Conservation (phyloP, 1,140 invertebrate species). For the Fopius arisanus region DNA sequence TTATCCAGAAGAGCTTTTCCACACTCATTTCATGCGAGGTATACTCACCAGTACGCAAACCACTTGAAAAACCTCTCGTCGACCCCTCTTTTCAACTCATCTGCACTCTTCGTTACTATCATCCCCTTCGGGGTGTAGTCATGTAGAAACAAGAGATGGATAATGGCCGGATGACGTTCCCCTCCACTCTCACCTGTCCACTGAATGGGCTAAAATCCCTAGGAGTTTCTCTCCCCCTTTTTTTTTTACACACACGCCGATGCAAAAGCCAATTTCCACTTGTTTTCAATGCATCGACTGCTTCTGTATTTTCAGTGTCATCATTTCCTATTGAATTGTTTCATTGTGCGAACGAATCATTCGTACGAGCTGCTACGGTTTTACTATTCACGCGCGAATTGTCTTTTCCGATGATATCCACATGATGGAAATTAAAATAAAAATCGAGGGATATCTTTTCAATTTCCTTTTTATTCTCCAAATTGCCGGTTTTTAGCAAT, state of each 20-base stretch:
- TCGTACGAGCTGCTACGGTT: background rate
- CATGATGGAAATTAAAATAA: background rate
- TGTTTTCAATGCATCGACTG: background rate
- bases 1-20: background rate
- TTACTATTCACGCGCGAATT: background rate
- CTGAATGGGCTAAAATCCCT: background rate
- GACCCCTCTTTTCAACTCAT: background rate
- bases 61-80: constrained; percentile 8
- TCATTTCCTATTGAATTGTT: background rate
- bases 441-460: too few relatives aligned
- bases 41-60: background rate
- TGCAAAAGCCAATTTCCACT: background rate
- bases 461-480: too few relatives aligned
- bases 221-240: background rate
- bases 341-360: background rate
- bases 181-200: constrained; percentile 1
- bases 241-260: background rate
- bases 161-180: background rate
- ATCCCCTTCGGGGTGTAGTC: background rate
- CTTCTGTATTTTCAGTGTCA: background rate
- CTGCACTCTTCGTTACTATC: constrained; percentile 28
- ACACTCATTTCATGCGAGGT: background rate
- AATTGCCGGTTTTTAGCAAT: too few relatives aligned
- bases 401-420: background rate
- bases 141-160: constrained; percentile 13